These are phyloP conservation scores for Cyanistes caeruleus DNA, from an alignment of 2,113 vertebrate genomes.

Conservation along the genomic window DNA sequence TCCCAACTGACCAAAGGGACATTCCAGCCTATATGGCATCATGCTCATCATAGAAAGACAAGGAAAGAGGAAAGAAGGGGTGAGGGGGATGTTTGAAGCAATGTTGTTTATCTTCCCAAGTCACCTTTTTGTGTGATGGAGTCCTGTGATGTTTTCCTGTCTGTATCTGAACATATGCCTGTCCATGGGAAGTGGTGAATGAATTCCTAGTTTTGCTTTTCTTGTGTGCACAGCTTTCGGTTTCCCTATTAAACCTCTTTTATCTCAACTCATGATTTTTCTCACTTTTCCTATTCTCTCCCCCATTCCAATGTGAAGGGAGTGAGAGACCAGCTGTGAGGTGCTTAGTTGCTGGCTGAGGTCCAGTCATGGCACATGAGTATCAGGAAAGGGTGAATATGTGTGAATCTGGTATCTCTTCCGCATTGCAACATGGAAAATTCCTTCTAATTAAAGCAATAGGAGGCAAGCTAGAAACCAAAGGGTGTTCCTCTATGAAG, in stretches of 20 bases:
- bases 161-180: background rate
- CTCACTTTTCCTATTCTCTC: background rate
- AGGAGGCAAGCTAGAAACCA: background rate
- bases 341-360: no score
- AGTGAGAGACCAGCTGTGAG: background rate
- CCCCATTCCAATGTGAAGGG: background rate
- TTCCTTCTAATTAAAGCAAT: background rate
- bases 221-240: background rate
- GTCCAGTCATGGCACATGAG: background rate
- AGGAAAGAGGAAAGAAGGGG: background rate
- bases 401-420: background rate
- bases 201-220: background rate
- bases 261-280: background rate
- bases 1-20: background rate
- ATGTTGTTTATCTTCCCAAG: accelerated
- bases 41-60: background rate
- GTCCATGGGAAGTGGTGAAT: background rate
- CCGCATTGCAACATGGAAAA: background rate
- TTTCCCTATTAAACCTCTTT: background rate
- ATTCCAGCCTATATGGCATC: background rate
- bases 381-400: background rate
- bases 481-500: accelerated
- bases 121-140: accelerated
- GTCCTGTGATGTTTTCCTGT: background rate
- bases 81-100: accelerated